Percentiles rank a stretch among this genome's conserved stretches.
phyloP scores from a whole-genome alignment of 1,140 invertebrate genomes.

The Zaprionus davidi region DNA sequence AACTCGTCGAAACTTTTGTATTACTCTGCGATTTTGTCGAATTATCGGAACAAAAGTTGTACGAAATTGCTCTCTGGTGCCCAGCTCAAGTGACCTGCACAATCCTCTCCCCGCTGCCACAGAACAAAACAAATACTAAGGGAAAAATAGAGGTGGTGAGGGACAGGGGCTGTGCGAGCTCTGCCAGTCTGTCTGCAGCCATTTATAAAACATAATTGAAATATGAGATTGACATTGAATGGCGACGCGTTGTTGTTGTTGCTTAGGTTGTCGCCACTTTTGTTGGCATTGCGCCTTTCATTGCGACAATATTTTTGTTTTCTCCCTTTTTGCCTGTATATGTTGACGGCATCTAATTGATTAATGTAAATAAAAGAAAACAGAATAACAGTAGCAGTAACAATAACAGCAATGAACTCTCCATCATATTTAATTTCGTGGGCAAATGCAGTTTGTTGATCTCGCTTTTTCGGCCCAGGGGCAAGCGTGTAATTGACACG shows the following conservation, averaged over 20 bases:
- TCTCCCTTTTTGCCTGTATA: conserved; percentile 24
- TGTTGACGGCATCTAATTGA: conserved; percentile 69
- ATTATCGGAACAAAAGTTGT: background rate
- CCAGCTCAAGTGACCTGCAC: background rate
- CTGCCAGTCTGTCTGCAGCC: conserved; percentile 69
- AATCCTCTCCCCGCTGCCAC: background rate
- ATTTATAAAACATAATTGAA: conserved; percentile 82
- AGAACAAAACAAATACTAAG: conserved; percentile 17
- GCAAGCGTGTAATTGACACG: conserved; percentile 40
- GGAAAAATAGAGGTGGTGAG: background rate
- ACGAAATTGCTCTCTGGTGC: background rate
- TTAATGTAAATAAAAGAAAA: conserved; percentile 67
- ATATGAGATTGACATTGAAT: conserved; percentile 82
- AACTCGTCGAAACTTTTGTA: background rate
- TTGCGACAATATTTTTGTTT: conserved; percentile 54
- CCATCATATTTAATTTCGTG: conserved; percentile 42
- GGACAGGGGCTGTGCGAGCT: conserved; percentile 8
- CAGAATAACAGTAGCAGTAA: conserved; percentile 12
- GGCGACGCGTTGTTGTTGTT: conserved; percentile 47
- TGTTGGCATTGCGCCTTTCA: conserved; percentile 55
- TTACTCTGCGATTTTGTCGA: background rate
- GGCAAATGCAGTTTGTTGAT: conserved; percentile 40
- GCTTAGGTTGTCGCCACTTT: conserved; percentile 54
- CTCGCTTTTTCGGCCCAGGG: conserved; percentile 8
- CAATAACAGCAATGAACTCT: conserved; percentile 13